Conservation (phyloP, 2,113 vertebrate genomes). For the Cyprinodon tularosa region DNA sequence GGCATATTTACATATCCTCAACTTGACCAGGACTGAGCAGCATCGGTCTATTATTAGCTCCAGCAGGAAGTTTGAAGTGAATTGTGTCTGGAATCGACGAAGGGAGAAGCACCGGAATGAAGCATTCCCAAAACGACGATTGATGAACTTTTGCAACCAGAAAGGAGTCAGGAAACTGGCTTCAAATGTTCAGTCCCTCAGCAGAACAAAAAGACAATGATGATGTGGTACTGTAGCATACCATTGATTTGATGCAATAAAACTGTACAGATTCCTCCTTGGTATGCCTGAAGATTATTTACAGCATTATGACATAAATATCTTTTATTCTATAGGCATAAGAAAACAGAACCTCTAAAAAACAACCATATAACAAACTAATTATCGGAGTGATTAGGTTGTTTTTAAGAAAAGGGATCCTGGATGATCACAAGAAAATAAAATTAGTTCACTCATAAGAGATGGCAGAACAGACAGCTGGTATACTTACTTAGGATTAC, state of each 20-base stretch:
- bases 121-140: conserved; percentile 30
- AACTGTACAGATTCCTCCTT: conserved; percentile 14
- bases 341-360: background rate
- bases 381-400: background rate
- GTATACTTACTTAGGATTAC: conserved; percentile 43
- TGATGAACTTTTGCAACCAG: conserved; percentile 46
- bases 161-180: conserved; percentile 21
- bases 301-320: background rate
- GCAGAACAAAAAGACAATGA: conserved; percentile 29
- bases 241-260: background rate
- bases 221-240: conserved; percentile 28
- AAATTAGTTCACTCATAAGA: conserved; percentile 10
- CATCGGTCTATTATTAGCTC: conserved; percentile 72
- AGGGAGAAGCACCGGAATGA: conserved; percentile 14
- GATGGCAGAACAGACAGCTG: conserved; percentile 34
- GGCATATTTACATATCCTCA: conserved; percentile 75
- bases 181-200: conserved; percentile 56
- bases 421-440: background rate
- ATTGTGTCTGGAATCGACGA: conserved; percentile 42
- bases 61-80: conserved; percentile 48
- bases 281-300: background rate
- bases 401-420: background rate
- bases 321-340: background rate
- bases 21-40: conserved; percentile 57
- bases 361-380: background rate